Percentiles rank a stretch among this genome's conserved stretches.
Evolutionary conservation across 2,797 vertebrate genomes (phyloP).

Genomic region (Semotilus atromaculatus): DNA sequence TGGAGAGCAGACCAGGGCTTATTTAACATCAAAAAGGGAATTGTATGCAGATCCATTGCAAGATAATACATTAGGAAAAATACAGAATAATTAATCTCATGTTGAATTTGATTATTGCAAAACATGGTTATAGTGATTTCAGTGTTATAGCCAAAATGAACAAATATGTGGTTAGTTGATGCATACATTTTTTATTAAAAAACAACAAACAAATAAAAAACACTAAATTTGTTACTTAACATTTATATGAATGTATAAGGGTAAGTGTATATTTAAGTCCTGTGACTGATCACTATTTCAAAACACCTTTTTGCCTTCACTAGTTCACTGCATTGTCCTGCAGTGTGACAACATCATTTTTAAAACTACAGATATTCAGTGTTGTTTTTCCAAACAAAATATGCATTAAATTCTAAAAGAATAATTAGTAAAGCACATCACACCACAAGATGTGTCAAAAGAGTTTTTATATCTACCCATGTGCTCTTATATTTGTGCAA

Average conservation of each 20-base stretch:
- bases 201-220: too few species aligned
- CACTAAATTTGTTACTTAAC: neutral
- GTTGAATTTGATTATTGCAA: neutral
- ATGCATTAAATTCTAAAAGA: neutral
- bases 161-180: conserved; percentile 13
- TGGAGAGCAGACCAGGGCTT: conserved; percentile 2
- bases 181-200: too few species aligned
- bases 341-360: neutral
- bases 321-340: neutral
- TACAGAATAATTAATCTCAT: neutral
- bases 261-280: neutral
- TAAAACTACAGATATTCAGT: neutral
- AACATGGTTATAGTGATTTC: conserved; percentile 9
- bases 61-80: neutral
- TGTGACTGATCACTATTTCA: neutral
- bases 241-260: neutral
- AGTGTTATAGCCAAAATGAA: neutral
- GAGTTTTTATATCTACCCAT: neutral
- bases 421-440: neutral
- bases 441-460: neutral
- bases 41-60: neutral
- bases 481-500: conserved; percentile 9
- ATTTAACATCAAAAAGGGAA: conserved; percentile 14
- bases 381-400: neutral
- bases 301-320: neutral